Conservation (phyloP, 2,888 invertebrate species). For the Eristalinus aeneus region DNA sequence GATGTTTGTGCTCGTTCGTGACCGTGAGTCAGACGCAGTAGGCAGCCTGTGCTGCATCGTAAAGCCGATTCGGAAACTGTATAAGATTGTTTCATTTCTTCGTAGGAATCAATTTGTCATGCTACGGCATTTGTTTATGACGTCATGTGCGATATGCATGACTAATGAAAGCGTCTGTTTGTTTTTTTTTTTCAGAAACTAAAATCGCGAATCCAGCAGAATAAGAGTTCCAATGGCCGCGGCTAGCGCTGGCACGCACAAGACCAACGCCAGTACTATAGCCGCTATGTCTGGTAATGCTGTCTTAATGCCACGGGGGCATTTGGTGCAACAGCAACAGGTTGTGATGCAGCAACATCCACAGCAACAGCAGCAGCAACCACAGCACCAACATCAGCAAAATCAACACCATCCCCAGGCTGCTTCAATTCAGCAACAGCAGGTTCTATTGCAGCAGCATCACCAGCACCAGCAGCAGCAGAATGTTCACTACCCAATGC, state of each 20-base stretch:
- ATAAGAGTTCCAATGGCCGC: slow-evolving; percentile 78
- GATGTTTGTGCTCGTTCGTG: background rate
- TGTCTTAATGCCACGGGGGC: slow-evolving; percentile 71
- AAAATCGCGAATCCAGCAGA: slow-evolving; percentile 69
- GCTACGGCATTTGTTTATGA: slow-evolving; percentile 26
- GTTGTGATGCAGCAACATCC: slow-evolving; percentile 65
- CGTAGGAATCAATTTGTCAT: slow-evolving; percentile 19
- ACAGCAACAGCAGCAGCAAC: slow-evolving; percentile 55
- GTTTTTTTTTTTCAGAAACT: slow-evolving; percentile 69
- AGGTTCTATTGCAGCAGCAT: slow-evolving; percentile 61
- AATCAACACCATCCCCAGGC: slow-evolving; percentile 54
- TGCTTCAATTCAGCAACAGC: slow-evolving; percentile 51
- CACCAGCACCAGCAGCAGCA: slow-evolving; percentile 57
- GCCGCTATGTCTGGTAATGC: slow-evolving; percentile 72
- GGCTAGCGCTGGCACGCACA: slow-evolving; percentile 80
- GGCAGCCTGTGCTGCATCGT: slow-evolving; percentile 38
- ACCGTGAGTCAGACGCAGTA: slow-evolving; percentile 42
- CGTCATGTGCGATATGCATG: slow-evolving; percentile 7
- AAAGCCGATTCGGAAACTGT: slow-evolving; percentile 18
- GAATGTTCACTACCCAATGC: slow-evolving; percentile 56
- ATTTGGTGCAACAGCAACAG: slow-evolving; percentile 71
- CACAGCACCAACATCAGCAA: slow-evolving; percentile 72
- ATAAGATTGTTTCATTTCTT: slow-evolving; percentile 12
- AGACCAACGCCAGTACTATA: slow-evolving; percentile 75
- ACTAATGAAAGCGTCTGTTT: slow-evolving; percentile 29